phyloP scores from a whole-genome alignment of 2,888 invertebrate genomes.

The Napeogenes inachia region DNA sequence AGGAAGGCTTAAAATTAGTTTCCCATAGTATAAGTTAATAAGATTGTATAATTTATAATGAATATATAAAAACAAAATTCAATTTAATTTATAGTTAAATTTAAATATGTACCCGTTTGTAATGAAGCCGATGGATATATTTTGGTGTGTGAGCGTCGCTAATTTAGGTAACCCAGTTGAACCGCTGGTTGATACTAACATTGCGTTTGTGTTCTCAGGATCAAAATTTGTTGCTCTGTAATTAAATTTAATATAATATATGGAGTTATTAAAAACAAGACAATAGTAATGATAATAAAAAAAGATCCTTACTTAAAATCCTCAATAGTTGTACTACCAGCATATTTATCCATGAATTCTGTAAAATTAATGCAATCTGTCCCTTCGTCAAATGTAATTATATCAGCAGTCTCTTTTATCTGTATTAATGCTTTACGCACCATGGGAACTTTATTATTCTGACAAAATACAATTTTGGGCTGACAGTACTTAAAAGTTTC shows the following conservation, averaged over 20 bases:
- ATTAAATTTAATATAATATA: constrained; percentile 9
- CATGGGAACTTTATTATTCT: constrained; percentile 39
- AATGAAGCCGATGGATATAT: constrained; percentile 24
- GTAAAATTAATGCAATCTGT: constrained; percentile 37
- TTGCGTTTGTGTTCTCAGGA: constrained; percentile 43
- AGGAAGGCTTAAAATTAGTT: no score
- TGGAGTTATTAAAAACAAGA: no score
- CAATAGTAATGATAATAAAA: neutral
- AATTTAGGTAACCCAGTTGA: constrained; percentile 60
- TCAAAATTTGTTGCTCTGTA: constrained; percentile 51
- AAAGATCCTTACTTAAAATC: constrained; percentile 35
- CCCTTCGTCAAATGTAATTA: constrained; percentile 44
- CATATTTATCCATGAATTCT: constrained; percentile 38
- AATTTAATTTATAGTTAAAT: neutral
- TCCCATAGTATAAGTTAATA: no score
- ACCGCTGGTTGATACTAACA: constrained; percentile 56
- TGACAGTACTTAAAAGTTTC: constrained; percentile 35
- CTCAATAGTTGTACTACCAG: constrained; percentile 27
- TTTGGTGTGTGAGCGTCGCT: constrained; percentile 53
- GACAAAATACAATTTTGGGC: constrained; percentile 49
- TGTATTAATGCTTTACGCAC: constrained; percentile 39
- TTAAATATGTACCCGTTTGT: constrained; percentile 5
- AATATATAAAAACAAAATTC: no score
- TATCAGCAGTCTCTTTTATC: constrained; percentile 33
- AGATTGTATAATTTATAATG: no score